These are phyloP conservation scores for Florisuga fusca DNA, from an alignment of 2,797 vertebrate genomes.

Conservation along the genomic window DNA sequence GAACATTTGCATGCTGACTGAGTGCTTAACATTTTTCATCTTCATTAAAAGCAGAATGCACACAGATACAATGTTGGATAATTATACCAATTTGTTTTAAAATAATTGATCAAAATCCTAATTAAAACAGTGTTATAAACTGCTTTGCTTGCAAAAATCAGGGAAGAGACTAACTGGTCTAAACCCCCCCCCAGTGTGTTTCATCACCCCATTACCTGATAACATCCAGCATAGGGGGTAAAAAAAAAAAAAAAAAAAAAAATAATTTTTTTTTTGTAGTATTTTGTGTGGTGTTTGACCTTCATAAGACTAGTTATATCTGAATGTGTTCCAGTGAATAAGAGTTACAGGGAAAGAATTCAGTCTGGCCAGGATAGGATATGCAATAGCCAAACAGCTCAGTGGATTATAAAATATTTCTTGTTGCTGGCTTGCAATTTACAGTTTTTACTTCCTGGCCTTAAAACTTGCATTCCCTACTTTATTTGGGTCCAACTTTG, in stretches of 20 bases:
- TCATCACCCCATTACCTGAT: neutral
- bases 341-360: slow-evolving; percentile 30
- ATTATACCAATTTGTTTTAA: neutral
- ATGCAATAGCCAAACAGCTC: neutral
- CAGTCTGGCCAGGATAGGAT: neutral
- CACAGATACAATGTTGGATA: neutral
- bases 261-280: neutral
- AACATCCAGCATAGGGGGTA: neutral
- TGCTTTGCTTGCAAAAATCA: neutral
- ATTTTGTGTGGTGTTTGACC: neutral
- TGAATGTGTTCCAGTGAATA: neutral
- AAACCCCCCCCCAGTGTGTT: neutral
- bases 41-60: neutral
- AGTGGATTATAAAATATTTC: neutral
- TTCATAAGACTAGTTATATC: neutral
- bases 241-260: neutral
- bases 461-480: neutral
- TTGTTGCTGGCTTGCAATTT: neutral
- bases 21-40: neutral
- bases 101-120: neutral
- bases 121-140: neutral
- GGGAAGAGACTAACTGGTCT: neutral
- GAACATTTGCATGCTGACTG: neutral
- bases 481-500: neutral
- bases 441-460: neutral